A percentile compares a stretch with the other conserved stretches of the same genome.
Evolutionary conservation across 2,888 invertebrate genomes (phyloP).

Genomic region (Danaus chrysippus): DNA sequence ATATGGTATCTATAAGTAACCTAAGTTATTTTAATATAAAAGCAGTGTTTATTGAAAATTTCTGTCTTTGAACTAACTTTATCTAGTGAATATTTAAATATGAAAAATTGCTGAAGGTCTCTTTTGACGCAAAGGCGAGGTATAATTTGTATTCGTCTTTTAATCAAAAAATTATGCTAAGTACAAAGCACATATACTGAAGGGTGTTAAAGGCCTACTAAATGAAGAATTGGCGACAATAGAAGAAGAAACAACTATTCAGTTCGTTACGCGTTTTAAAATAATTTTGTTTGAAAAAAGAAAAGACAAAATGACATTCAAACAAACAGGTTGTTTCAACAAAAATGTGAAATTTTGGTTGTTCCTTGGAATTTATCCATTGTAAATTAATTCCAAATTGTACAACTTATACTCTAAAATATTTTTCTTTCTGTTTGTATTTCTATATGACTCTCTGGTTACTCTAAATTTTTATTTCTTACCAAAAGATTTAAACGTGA

Average conservation of each 20-base stretch:
- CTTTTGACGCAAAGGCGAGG: slow-evolving; percentile 13
- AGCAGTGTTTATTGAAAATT: slow-evolving; percentile 27
- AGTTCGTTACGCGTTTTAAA: not conserved
- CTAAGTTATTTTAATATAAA: slow-evolving; percentile 30
- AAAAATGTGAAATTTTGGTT: slow-evolving; percentile 48
- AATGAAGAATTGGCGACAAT: not conserved
- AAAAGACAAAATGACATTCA: slow-evolving; percentile 20
- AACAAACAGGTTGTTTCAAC: slow-evolving; percentile 51
- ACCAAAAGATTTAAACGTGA: slow-evolving; percentile 43
- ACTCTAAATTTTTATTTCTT: slow-evolving; percentile 50
- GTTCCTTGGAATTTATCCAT: slow-evolving; percentile 47
- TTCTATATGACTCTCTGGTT: slow-evolving; percentile 38
- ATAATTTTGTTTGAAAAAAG: not conserved
- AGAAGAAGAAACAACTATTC: not conserved
- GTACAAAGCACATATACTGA: slow-evolving; percentile 2
- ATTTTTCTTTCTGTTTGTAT: slow-evolving; percentile 38
- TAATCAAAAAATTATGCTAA: slow-evolving; percentile 23
- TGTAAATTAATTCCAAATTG: slow-evolving; percentile 26
- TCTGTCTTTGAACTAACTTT: slow-evolving; percentile 24
- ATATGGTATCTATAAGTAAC: slow-evolving; percentile 36
- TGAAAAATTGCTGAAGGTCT: slow-evolving; percentile 11
- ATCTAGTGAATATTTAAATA: slow-evolving; percentile 22
- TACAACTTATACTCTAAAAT: slow-evolving; percentile 42
- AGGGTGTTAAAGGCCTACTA: not conserved
- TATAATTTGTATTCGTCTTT: slow-evolving; percentile 17